A percentile compares a stretch with the other conserved stretches of the same genome.
Conservation (phyloP, 2,797 vertebrate species). For the Nannoperca australis region DNA sequence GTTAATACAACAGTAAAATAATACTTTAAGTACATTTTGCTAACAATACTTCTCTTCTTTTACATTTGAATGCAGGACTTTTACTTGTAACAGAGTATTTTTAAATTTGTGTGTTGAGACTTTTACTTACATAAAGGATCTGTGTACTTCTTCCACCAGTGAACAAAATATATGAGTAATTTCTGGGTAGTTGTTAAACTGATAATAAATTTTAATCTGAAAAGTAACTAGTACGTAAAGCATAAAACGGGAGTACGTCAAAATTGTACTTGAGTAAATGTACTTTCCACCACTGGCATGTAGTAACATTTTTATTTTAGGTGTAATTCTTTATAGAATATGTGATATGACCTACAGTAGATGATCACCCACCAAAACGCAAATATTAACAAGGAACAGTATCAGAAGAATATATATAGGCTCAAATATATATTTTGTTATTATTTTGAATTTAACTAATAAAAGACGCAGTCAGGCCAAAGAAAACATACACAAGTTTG, state of each 20-base stretch:
- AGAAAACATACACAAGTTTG: background rate
- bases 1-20: no score
- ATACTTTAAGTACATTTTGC: background rate
- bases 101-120: background rate
- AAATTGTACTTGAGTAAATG: no score
- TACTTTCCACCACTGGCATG: background rate
- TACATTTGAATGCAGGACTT: background rate
- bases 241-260: no score
- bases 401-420: slow-evolving; percentile 1
- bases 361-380: slow-evolving; percentile 28
- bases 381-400: slow-evolving; percentile 37
- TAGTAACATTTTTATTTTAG: background rate
- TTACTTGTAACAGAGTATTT: background rate
- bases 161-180: background rate
- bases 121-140: background rate
- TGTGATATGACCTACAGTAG: background rate
- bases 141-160: background rate
- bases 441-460: slow-evolving; percentile 8
- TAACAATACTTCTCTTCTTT: background rate
- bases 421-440: no score
- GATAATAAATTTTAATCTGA: background rate
- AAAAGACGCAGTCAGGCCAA: slow-evolving; percentile 20
- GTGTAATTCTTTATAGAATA: background rate
- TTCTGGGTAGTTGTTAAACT: background rate
- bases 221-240: background rate